Evolutionary conservation across 2,113 vertebrate genomes (phyloP), one percentile per base, ranked within the genome.

Genomic region (Siphamia tubifer): DNA sequence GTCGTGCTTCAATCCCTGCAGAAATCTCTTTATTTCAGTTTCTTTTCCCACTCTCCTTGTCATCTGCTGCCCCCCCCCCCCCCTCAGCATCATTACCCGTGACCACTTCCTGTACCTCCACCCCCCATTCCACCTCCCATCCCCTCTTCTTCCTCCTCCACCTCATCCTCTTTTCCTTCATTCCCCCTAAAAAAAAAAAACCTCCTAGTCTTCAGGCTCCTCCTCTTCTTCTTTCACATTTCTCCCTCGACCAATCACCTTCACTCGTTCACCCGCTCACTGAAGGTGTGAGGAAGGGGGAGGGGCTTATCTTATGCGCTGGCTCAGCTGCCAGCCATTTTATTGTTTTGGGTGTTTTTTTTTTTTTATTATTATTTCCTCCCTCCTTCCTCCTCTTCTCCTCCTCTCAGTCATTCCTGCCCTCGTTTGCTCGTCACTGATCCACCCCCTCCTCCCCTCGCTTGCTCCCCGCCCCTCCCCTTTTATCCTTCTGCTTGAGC

Each of bases 281-380:
- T 49, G 66, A 74, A 70, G 75, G 56, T 77, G 68, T 44, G 63
- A 71, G 56, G 66, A 43, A 56, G 57, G 32, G 81, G 69, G 64
- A 79, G 77, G 56, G 65, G 19, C 56, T 16, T 17, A n/a, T n/a
- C n/a, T n/a, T n/a, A n/a, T 58, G 55, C 52, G 58, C 74, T 38
- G 54, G 45, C 70, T 78, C 15, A 17, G 74, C 77, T 49, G 72
- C 38, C 70, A 83, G 79, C 77, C 82, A 86, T 84, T 88, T 87
- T 87, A 81, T 84, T 86, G 77, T 87, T 85, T 76, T 70, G n/a
- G 36, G 58, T 38, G 28, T 13, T 25, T 48, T 68, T 47, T 66
- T 54, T 43, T 53, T 36, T 23, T 5, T 15, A 36, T n/a, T n/a
- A n/a, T n/a, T n/a, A n/a, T n/a, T n/a, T n/a, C 39, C 51, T 60